Base-by-base conservation (phyloP, 2,797 vertebrate genomes). In the Trachurus trachurus region DNA sequence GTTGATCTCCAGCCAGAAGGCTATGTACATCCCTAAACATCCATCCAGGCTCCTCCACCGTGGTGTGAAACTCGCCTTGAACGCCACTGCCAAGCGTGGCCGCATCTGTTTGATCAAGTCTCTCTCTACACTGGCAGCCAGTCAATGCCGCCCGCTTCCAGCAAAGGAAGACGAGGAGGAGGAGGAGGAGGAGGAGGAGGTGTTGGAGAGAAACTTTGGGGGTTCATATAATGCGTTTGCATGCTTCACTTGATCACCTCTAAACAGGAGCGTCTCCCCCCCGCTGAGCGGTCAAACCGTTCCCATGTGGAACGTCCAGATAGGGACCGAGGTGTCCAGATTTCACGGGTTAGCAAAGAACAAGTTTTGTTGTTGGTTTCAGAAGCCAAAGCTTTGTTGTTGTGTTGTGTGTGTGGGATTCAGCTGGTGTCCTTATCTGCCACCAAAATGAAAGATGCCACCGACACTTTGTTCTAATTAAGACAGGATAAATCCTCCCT, bases 381-480 rank as follows among this genome's bases (percentile, higher is more conserved):
- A 3, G 64, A 59, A 71, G 77, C 71, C 83, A 80, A 53, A 73
- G 74, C 71, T 62, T 81, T 84, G 74, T 67, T 34, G 71, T 67
- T 72, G 50, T 56, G 39, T 63, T 64, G 31, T 34, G 31, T 34
- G 31, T 34, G 63, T 29, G 31, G 44, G 59, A 85, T 70, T 87
- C 81, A 89, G 81, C 80, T 86, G 87, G 75, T 90, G 78, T 83
- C 76, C 74, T 87, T 74, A 66, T 85, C 77, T 84, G 84, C 78
- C 77, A 75, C 59, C 57, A 5, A 81, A 87, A 85, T 79, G 66
- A 84, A 74, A 83, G 85, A 85, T 78, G 66, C 74, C 76, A 75
- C 66, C 39, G 17, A 88, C 84, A 90, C 80, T 87, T 89, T 89
- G 79, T 81, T 80, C 78, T 80, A 79, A 81, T 89, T 81, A 84